Evolutionary conservation across 1,140 invertebrate genomes (phyloP).

Genomic region (Phymastichus coffea): DNA sequence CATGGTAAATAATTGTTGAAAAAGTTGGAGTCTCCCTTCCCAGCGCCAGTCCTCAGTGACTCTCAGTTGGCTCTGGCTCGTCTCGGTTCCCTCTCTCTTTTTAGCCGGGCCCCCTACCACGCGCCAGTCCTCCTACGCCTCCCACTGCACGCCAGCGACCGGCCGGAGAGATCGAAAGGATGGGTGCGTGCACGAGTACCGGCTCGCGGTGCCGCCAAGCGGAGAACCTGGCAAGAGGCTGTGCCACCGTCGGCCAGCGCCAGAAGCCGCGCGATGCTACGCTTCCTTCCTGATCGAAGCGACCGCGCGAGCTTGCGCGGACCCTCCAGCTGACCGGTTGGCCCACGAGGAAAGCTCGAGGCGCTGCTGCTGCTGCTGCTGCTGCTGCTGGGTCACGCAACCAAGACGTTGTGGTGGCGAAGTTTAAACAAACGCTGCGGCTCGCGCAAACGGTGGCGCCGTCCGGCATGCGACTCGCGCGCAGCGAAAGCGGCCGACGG

Average conservation of each 20-base stretch:
- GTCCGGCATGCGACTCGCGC: slow-evolving; percentile 21
- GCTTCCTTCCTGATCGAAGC: slow-evolving; percentile 4
- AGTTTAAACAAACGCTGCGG: too few species aligned
- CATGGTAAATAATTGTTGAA: too few species aligned
- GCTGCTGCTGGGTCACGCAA: too few species aligned
- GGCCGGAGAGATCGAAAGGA: slow-evolving; percentile 1
- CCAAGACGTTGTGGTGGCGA: too few species aligned
- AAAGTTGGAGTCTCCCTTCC: background rate
- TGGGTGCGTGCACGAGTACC: slow-evolving; percentile 11
- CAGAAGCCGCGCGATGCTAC: slow-evolving; percentile 4
- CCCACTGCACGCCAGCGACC: slow-evolving; percentile 3
- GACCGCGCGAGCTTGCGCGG: too few species aligned
- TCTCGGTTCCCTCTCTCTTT: slow-evolving; percentile 17
- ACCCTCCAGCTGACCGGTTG: too few species aligned
- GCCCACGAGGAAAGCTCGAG: too few species aligned
- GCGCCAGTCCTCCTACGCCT: slow-evolving; percentile 3
- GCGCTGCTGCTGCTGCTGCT: background rate
- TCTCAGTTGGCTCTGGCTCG: too few species aligned
- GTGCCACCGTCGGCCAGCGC: background rate
- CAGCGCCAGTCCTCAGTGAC: background rate
- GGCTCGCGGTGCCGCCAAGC: background rate
- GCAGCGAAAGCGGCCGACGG: background rate
- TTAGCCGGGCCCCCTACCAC: background rate
- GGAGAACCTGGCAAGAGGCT: slow-evolving; percentile 3
- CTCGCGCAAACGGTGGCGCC: background rate